phyloP scores from a whole-genome alignment of 2,113 vertebrate species.

The Choloepus hoffmanni region DNA sequence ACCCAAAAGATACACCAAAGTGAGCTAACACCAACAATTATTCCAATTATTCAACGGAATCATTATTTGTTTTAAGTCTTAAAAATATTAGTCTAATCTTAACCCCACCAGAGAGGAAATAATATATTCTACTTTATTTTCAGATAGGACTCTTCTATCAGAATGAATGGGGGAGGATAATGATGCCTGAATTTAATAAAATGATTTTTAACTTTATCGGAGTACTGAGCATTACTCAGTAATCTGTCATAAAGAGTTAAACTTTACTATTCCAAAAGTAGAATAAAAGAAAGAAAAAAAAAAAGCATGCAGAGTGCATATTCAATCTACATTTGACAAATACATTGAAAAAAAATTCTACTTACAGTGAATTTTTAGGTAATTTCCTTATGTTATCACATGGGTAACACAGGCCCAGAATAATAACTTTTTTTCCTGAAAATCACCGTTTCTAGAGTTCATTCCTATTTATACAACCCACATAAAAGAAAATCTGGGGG shows the following conservation, averaged over 20 bases:
- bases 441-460: slow-evolving; percentile 17
- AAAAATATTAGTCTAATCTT: slow-evolving; percentile 41
- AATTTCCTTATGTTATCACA: slow-evolving; percentile 17
- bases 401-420: not conserved
- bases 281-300: not conserved
- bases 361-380: slow-evolving; percentile 1
- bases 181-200: slow-evolving; percentile 37
- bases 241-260: slow-evolving; percentile 50
- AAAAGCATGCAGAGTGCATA: not conserved
- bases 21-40: not conserved
- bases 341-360: not conserved
- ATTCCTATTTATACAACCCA: not conserved
- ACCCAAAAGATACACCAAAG: not conserved
- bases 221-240: not conserved
- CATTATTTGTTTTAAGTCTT: not conserved
- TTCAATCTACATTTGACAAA: not conserved
- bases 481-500: not conserved
- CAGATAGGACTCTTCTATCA: not conserved
- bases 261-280: slow-evolving; percentile 35
- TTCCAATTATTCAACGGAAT: not conserved
- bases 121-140: slow-evolving; percentile 12
- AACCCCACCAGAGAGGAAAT: not conserved
- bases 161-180: not conserved
- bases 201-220: not conserved
- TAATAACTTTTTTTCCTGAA: not conserved